Conservation (phyloP, 2,888 invertebrate genomes). For the Synergus gifuensis region DNA sequence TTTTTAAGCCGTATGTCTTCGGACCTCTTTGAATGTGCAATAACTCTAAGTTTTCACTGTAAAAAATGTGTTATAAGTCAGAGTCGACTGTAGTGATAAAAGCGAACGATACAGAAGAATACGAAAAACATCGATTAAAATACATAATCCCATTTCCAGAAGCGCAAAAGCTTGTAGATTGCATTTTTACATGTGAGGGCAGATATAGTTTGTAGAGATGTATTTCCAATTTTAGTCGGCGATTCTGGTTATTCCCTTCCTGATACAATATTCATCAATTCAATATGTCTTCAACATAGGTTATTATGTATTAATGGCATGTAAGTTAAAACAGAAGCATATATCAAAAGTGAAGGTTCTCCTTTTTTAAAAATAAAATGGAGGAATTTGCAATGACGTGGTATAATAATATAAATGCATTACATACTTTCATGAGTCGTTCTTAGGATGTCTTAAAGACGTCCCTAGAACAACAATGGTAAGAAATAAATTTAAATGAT, state of each 20-base stretch:
- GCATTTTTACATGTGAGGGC: background rate
- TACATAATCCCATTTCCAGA: background rate
- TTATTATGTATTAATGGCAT: background rate
- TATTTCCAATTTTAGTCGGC: constrained; percentile 47
- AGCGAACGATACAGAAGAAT: background rate
- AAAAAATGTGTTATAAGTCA: no score
- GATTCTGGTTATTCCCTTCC: constrained; percentile 35
- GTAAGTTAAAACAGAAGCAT: background rate
- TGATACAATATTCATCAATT: constrained; percentile 67
- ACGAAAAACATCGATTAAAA: background rate
- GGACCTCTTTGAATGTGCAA: no score
- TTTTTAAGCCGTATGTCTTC: no score
- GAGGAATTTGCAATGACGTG: no score
- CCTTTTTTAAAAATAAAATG: no score
- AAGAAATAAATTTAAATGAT: no score
- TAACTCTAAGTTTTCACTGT: no score
- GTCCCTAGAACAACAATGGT: no score
- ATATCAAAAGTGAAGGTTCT: background rate
- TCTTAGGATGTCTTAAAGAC: no score
- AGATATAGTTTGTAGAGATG: background rate
- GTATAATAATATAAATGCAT: background rate
- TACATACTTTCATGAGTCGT: no score
- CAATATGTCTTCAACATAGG: constrained; percentile 67
- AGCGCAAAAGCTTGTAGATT: background rate
- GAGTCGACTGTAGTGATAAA: background rate